These are phyloP conservation scores for Pheosia gnoma DNA, from an alignment of 2,888 invertebrate species.

Conservation along the genomic window DNA sequence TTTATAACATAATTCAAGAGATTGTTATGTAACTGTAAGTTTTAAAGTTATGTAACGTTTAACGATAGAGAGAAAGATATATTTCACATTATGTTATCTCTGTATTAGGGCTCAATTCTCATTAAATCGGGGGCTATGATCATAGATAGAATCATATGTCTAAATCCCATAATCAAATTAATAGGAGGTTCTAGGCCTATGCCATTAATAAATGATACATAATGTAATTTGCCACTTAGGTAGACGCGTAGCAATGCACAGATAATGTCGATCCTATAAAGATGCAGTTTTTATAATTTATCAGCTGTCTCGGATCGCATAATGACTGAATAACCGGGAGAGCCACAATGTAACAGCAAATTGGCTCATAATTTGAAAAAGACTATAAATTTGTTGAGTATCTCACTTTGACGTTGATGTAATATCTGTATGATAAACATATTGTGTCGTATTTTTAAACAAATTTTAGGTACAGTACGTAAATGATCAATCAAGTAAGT, in stretches of 20 bases:
- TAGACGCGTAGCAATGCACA: constrained; percentile 2
- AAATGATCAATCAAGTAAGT: too few relatives aligned
- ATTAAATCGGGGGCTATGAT: too few relatives aligned
- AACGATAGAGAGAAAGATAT: too few relatives aligned
- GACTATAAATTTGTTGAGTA: constrained; percentile 22
- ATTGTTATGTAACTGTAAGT: too few relatives aligned
- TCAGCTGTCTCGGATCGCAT: constrained; percentile 16
- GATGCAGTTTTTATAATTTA: constrained; percentile 6
- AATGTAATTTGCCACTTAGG: neutral
- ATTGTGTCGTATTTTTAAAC: neutral
- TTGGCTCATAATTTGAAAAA: constrained; percentile 35
- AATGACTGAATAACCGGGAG: constrained; percentile 25
- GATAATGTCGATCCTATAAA: neutral
- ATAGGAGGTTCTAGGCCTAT: too few relatives aligned
- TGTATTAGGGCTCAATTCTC: too few relatives aligned
- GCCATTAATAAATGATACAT: too few relatives aligned
- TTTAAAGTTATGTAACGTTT: too few relatives aligned
- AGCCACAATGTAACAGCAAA: constrained; percentile 26
- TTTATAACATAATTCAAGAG: too few relatives aligned
- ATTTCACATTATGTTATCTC: too few relatives aligned
- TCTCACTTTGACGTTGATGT: constrained; percentile 39
- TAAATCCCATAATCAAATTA: too few relatives aligned
- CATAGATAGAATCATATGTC: too few relatives aligned
- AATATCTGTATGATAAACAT: constrained; percentile 25
- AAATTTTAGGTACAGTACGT: neutral